Evolutionary conservation across 2,888 invertebrate genomes (phyloP).

Genomic region (Ormyrus thymus): DNA sequence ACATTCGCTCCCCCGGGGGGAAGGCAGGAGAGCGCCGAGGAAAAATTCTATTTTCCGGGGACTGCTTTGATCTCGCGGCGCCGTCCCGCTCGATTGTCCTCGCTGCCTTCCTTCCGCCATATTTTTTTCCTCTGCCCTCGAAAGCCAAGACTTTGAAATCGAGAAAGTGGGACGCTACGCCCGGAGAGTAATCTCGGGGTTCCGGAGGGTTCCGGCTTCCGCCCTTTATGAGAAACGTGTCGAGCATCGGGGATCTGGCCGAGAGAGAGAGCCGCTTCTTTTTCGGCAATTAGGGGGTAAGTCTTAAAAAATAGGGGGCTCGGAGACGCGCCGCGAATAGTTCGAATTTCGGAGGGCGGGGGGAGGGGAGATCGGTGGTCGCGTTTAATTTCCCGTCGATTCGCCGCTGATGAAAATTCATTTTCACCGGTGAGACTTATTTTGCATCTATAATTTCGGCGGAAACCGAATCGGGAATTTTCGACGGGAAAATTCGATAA

Average conservation of each 20-base stretch:
- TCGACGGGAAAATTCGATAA: no score
- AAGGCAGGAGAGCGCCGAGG: conserved; percentile 3
- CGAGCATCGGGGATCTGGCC: conserved; percentile 38
- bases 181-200: not conserved
- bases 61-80: conserved; percentile 36
- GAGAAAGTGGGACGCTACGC: conserved; percentile 2
- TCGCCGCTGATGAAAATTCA: conserved; percentile 7
- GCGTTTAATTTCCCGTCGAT: not conserved
- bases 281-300: conserved; percentile 27
- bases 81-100: conserved; percentile 28
- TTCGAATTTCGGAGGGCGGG: conserved; percentile 6
- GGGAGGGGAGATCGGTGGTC: not conserved
- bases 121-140: not conserved
- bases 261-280: not conserved
- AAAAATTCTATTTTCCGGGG: conserved; percentile 49
- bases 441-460: no score
- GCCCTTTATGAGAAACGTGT: conserved; percentile 53
- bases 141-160: conserved; percentile 13
- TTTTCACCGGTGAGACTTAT: no score
- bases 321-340: not conserved
- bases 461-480: no score
- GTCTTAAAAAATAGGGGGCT: not conserved
- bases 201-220: not conserved
- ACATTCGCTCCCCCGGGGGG: conserved; percentile 26
- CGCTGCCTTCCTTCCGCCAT: not conserved